A percentile compares a stretch with the other conserved stretches of the same genome.
phyloP scores from a whole-genome alignment of 2,888 invertebrate species.

The Eumerus sabulonum region DNA sequence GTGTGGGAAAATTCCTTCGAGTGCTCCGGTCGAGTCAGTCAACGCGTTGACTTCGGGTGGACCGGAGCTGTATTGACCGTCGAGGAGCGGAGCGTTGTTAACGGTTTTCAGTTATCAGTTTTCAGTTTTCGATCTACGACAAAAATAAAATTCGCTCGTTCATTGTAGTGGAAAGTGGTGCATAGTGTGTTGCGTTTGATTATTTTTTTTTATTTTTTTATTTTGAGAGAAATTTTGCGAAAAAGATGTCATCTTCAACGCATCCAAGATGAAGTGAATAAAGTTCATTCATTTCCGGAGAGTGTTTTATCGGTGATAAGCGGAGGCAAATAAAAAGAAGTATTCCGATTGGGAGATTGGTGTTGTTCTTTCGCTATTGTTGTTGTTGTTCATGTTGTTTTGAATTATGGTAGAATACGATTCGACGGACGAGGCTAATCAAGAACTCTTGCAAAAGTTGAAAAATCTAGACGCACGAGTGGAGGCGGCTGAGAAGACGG shows the following conservation, averaged over 20 bases:
- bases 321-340: not conserved
- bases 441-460: constrained; percentile 77
- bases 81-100: constrained; percentile 3
- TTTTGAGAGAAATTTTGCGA: constrained; percentile 6
- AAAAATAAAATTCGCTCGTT: constrained; percentile 1
- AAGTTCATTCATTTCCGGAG: constrained; percentile 34
- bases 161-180: too few relatives aligned
- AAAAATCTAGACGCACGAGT: constrained; percentile 77
- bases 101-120: too few relatives aligned
- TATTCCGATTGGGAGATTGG: not conserved
- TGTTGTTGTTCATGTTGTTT: not conserved
- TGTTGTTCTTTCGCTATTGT: not conserved
- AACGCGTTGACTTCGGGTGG: constrained; percentile 73
- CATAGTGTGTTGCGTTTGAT: not conserved
- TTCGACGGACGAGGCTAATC: constrained; percentile 77
- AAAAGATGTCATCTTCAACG: constrained; percentile 7
- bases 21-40: constrained; percentile 72
- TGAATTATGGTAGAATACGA: constrained; percentile 74
- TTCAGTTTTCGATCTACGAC: too few relatives aligned
- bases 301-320: constrained; percentile 27
- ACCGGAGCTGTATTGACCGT: constrained; percentile 47
- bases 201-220: not conserved
- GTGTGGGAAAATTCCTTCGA: constrained; percentile 37
- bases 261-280: constrained; percentile 27
- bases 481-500: constrained; percentile 71